These are phyloP conservation scores for Enteromius treurensis DNA, from an alignment of 2,797 vertebrate species.

Conservation along the genomic window DNA sequence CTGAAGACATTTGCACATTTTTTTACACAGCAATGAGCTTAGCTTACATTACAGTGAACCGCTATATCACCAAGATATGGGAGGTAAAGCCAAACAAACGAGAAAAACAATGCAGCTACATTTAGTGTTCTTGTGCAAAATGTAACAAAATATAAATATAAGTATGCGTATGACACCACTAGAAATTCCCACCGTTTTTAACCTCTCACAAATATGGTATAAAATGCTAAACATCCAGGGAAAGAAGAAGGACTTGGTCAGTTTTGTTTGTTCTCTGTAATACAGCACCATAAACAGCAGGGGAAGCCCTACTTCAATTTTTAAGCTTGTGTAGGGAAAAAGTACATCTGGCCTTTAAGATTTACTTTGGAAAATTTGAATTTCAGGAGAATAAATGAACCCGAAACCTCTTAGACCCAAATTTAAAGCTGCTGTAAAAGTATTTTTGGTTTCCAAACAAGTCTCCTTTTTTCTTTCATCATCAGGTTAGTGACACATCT, in stretches of 20 bases:
- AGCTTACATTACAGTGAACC: slow-evolving; percentile 45
- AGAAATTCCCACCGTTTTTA: slow-evolving; percentile 17
- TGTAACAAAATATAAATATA: slow-evolving; percentile 55
- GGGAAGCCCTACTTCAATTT: slow-evolving; percentile 32
- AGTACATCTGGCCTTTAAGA: slow-evolving; percentile 6
- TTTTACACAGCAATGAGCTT: slow-evolving; percentile 32
- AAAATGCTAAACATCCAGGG: slow-evolving; percentile 19
- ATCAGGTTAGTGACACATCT: neutral
- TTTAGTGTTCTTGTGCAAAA: slow-evolving; percentile 64
- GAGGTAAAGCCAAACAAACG: slow-evolving; percentile 24
- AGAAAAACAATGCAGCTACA: slow-evolving; percentile 47
- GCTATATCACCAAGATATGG: slow-evolving; percentile 22
- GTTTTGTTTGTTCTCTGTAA: slow-evolving; percentile 46
- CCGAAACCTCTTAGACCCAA: neutral
- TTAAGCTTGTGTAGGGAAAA: slow-evolving; percentile 21
- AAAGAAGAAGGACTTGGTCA: neutral
- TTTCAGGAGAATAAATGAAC: neutral
- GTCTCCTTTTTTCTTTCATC: neutral
- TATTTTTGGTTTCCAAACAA: neutral
- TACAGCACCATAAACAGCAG: slow-evolving; percentile 53
- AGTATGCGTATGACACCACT: slow-evolving; percentile 40
- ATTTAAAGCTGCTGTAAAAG: slow-evolving; percentile 14
- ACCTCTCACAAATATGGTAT: slow-evolving; percentile 20
- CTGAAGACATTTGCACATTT: slow-evolving; percentile 22
- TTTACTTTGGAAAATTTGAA: neutral